These are phyloP conservation scores for Scaptomyza polygonia DNA, from an alignment of 2,888 invertebrate species.

Conservation along the genomic window DNA sequence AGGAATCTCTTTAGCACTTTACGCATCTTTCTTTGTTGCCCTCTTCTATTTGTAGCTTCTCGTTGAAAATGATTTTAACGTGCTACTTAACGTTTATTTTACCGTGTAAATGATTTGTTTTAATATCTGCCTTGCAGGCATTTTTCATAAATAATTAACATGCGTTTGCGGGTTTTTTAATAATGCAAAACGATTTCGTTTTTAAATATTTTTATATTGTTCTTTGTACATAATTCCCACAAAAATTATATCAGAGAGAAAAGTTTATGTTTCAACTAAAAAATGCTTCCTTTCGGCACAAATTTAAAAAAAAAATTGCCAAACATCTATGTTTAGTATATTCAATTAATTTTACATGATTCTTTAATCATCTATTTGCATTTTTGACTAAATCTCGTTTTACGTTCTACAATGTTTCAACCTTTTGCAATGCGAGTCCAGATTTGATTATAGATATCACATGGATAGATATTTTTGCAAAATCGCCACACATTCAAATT, in stretches of 20 bases:
- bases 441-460: not conserved
- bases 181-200: no score
- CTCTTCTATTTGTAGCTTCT: not conserved
- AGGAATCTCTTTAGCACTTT: slow-evolving; percentile 5
- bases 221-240: no score
- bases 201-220: not conserved
- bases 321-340: slow-evolving; percentile 16
- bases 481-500: slow-evolving; percentile 21
- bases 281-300: no score
- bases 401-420: not conserved
- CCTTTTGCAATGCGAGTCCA: slow-evolving; percentile 7
- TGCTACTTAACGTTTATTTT: slow-evolving; percentile 11
- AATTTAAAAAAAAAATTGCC: no score
- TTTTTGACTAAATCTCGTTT: not conserved
- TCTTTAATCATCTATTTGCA: not conserved
- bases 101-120: slow-evolving; percentile 33
- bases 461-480: slow-evolving; percentile 11
- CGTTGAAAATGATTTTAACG: slow-evolving; percentile 47
- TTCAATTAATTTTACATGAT: slow-evolving; percentile 26
- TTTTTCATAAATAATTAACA: no score
- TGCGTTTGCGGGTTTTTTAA: no score
- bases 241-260: no score
- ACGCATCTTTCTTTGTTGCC: slow-evolving; percentile 8
- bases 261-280: no score
- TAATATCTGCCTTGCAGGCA: slow-evolving; percentile 33